Percentiles rank a stretch among this genome's conserved stretches.
phyloP scores from a whole-genome alignment of 2,113 vertebrate genomes.

The Trematocara nigrifrons region DNA sequence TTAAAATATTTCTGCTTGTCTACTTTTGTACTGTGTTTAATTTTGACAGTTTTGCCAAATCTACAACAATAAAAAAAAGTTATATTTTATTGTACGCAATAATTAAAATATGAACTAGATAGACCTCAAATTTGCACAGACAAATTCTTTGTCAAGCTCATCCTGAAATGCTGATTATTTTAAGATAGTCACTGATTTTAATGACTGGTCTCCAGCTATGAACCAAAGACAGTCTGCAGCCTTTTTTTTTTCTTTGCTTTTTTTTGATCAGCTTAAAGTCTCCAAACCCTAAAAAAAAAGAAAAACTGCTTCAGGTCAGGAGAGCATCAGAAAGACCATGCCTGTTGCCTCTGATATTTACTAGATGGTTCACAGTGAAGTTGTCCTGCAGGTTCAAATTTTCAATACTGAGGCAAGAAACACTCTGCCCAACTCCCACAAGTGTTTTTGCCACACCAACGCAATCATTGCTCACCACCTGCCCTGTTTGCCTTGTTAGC shows the following conservation, averaged over 20 bases:
- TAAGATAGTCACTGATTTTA: background rate
- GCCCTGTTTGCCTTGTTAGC: background rate
- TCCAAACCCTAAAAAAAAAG: background rate
- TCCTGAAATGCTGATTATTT: background rate
- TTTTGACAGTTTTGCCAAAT: background rate
- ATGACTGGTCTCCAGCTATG: background rate
- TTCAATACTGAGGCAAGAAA: background rate
- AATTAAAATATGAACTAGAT: background rate
- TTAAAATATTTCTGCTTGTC: background rate
- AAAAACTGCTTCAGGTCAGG: background rate
- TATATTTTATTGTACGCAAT: background rate
- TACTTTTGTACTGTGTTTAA: background rate
- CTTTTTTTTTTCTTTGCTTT: fast-evolving
- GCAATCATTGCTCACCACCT: background rate
- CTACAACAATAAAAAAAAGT: background rate
- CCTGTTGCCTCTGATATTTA: background rate
- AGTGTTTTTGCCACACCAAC: background rate
- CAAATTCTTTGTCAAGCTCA: background rate
- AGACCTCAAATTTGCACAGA: fast-evolving
- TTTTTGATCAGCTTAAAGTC: background rate
- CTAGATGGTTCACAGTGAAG: background rate
- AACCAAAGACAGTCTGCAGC: background rate
- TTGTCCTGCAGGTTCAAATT: background rate
- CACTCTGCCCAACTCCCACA: background rate
- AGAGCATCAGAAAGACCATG: background rate